These are phyloP conservation scores for Muscidifurax raptorellus DNA, from an alignment of 1,140 invertebrate species.

Conservation along the genomic window DNA sequence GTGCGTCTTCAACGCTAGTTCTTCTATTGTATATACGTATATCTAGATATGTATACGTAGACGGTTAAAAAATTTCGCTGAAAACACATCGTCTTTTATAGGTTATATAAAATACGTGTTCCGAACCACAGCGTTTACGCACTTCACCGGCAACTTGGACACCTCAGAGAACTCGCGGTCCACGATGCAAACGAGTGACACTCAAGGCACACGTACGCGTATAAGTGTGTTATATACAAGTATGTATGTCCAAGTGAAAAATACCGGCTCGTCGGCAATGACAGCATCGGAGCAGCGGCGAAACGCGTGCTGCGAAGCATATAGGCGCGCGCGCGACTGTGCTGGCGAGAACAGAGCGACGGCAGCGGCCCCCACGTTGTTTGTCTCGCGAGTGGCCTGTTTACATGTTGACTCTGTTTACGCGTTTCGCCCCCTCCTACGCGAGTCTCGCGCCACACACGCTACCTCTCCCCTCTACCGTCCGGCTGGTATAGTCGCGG, in stretches of 20 bases:
- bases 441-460: constrained; percentile 36
- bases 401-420: constrained; percentile 77
- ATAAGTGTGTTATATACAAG: too few species aligned
- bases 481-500: not conserved
- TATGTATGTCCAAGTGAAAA: not conserved
- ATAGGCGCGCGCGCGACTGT: constrained; percentile 7
- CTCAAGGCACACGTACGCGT: not conserved
- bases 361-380: constrained; percentile 73
- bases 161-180: too few species aligned
- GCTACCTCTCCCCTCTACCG: constrained; percentile 7
- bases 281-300: not conserved
- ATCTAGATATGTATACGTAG: too few species aligned
- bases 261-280: not conserved
- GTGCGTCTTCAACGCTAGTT: not conserved
- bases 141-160: too few species aligned
- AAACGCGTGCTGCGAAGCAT: not conserved
- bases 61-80: not conserved
- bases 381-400: constrained; percentile 76
- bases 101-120: too few species aligned
- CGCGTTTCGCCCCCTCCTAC: constrained; percentile 65
- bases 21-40: too few species aligned
- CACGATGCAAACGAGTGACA: too few species aligned
- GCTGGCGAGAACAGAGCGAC: constrained; percentile 4
- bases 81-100: too few species aligned
- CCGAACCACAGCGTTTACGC: too few species aligned